Evolutionary conservation across 2,888 invertebrate species (phyloP), one percentile per base, ranked within the genome.

Genomic region (Coelinius sp.): DNA sequence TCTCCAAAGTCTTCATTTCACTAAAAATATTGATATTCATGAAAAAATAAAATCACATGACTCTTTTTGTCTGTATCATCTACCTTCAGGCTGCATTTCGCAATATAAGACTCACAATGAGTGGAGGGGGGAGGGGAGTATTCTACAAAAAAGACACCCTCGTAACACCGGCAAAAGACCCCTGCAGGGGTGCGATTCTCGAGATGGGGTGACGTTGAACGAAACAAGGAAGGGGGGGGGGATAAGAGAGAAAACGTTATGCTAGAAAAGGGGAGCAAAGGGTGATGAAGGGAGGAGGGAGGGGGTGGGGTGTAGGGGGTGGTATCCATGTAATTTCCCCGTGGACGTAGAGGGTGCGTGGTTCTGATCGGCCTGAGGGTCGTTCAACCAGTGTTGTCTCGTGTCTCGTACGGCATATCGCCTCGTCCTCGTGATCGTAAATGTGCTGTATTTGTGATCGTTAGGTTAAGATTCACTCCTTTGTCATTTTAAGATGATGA

Each of bases 341-440:
- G 83, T 84, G 85, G 85, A 84, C 85, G 81, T 78, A 83, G 81
- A 79, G 79, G 81, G 78, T 76, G 71, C 64, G 68, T 65, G 69
- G 69, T 71, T 73, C 71, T 71, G 81, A 82, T 81, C 83, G 78
- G 77, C 70, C 77, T 73, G 80, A 83, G 84, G 81, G 82, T 81
- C 83, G 84, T 82, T 85, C 83, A 85, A 83, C 83, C 85, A 85
- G 85, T 85, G 82, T 85, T 75, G 75, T 84, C 85, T 85, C 80
- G 83, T 83, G 83, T 83, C 80, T 84, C 83, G 82, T 83, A 79
- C 81, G 80, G 79, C 78, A 80, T 82, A 83, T 82, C 81, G 82
- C 81, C 79, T 76, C 75, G 83, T 83, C 78, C 80, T 82, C 81
- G 84, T 84, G 80, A 82, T 82, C 81, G 83, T 83, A 78, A 80